Evolutionary conservation across 1,140 invertebrate genomes (phyloP).

Genomic region (Notospermus geniculatus): DNA sequence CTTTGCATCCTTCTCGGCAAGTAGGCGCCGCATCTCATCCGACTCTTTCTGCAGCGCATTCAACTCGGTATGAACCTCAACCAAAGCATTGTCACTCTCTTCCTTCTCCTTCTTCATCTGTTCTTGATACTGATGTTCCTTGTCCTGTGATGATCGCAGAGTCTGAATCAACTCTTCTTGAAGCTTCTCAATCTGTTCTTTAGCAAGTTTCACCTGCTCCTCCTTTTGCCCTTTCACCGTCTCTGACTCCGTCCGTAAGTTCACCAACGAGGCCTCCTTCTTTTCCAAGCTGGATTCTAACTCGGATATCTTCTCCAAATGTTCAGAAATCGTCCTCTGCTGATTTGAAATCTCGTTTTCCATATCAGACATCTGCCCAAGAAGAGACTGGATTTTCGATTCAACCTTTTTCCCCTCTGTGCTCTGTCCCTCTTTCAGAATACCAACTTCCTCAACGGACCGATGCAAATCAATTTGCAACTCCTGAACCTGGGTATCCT

Average conservation of each 20-base stretch:
- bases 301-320: conserved; percentile 10
- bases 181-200: conserved; percentile 10
- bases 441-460: conserved; percentile 19
- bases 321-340: conserved; percentile 18
- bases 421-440: conserved; percentile 26
- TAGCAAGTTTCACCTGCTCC: background rate
- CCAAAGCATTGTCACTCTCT: background rate
- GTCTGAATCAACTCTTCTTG: conserved; percentile 1
- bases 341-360: conserved; percentile 28
- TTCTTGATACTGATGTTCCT: conserved; percentile 5
- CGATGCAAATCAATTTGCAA: background rate
- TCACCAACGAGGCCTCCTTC: background rate
- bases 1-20: conserved; percentile 10
- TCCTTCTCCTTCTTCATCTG: conserved; percentile 1
- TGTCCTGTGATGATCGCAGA: background rate
- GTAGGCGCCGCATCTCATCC: too few relatives aligned
- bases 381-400: conserved; percentile 27
- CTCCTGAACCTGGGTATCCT: background rate
- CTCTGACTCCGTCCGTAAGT: background rate
- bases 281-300: conserved; percentile 9
- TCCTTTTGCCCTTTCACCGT: background rate
- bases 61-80: too few relatives aligned
- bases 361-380: conserved; percentile 31
- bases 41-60: too few relatives aligned
- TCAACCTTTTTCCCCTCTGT: conserved; percentile 28